A percentile compares a stretch with the other conserved stretches of the same genome.
phyloP scores from a whole-genome alignment of 2,113 vertebrate genomes.

The pig (Sus scrofa) region DNA sequence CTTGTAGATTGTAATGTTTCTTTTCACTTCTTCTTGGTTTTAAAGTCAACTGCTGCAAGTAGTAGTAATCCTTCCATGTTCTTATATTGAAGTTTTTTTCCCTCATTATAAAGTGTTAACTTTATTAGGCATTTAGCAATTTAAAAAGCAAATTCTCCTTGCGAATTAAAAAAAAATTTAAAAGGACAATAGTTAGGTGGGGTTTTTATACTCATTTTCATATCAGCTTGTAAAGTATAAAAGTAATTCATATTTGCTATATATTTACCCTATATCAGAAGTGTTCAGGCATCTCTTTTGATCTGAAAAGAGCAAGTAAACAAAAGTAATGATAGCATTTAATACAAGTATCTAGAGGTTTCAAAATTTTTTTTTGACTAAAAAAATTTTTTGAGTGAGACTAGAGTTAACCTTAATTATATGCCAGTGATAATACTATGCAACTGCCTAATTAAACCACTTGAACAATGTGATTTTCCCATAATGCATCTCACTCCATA shows the following conservation, averaged over 20 bases:
- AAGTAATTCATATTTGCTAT: neutral
- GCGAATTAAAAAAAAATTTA: neutral
- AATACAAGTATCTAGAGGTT: neutral
- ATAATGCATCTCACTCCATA: neutral
- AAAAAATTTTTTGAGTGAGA: neutral
- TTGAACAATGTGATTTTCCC: conserved; percentile 30
- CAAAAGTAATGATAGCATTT: neutral
- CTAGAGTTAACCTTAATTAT: neutral
- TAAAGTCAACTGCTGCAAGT: conserved; percentile 21
- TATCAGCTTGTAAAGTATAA: conserved; percentile 25
- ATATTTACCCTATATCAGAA: neutral
- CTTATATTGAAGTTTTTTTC: neutral
- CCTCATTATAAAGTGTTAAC: conserved; percentile 17
- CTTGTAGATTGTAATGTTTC: conserved; percentile 13
- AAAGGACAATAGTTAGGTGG: neutral
- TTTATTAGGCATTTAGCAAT: neutral
- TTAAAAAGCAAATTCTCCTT: neutral
- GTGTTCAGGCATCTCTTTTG: neutral
- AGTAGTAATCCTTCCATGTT: neutral
- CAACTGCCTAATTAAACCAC: neutral
- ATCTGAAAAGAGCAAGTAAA: neutral
- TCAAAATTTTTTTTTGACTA: neutral
- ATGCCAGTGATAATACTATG: neutral
- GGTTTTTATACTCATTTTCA: neutral
- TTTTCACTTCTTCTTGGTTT: conserved; percentile 26